Evolutionary conservation across 2,888 invertebrate species (phyloP).

Genomic region (Colletes collaris): DNA sequence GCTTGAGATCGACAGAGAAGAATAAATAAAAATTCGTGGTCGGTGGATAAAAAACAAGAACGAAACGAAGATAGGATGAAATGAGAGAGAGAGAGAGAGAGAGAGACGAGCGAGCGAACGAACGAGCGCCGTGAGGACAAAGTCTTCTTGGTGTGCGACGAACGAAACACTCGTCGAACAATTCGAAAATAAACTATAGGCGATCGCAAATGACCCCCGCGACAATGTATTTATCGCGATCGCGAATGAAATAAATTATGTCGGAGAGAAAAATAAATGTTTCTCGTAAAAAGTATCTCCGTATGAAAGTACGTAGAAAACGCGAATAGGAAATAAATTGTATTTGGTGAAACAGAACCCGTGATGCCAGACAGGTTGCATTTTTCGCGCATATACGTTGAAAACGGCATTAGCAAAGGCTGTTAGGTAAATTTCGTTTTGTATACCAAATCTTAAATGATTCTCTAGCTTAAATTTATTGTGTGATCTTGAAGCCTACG

Average conservation of each 20-base stretch:
- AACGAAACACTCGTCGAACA: conserved; percentile 13
- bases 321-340: conserved; percentile 26
- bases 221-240: not conserved
- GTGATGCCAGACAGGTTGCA: not conserved
- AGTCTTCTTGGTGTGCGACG: not conserved
- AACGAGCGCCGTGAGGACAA: conserved; percentile 29
- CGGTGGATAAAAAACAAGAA: not conserved
- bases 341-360: not conserved
- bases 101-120: conserved; percentile 14
- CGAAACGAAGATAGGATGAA: not conserved
- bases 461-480: too few species aligned
- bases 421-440: too few species aligned
- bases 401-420: not conserved
- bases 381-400: not conserved
- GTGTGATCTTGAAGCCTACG: too few species aligned
- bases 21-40: conserved; percentile 5
- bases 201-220: not conserved
- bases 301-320: conserved; percentile 11
- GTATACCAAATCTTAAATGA: too few species aligned
- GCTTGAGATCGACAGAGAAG: not conserved
- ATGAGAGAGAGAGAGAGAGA: conserved; percentile 14
- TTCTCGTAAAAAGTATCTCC: conserved; percentile 10
- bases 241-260: not conserved
- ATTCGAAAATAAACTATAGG: conserved; percentile 5
- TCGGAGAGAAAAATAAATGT: not conserved